Conservation (phyloP, 2,113 vertebrate species). For the Sigmodon hispidus region DNA sequence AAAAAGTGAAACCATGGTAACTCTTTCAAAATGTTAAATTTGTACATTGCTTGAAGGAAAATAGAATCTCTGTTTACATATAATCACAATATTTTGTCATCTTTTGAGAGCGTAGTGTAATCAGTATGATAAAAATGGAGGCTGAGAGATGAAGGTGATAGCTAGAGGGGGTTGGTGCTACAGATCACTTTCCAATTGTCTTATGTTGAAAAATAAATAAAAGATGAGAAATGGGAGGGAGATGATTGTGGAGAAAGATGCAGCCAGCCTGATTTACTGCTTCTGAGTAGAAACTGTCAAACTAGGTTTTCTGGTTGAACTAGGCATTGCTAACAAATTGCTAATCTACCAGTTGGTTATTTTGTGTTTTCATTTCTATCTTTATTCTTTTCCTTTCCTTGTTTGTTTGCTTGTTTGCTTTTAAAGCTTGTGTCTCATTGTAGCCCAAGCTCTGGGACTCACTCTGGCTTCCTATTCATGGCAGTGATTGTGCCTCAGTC, state of each 20-base stretch:
- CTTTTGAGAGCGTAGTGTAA: background rate
- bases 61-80: background rate
- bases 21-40: conserved; percentile 32
- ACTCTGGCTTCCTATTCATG: background rate
- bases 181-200: conserved; percentile 44
- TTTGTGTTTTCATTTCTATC: background rate
- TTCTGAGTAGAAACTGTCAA: conserved; percentile 56
- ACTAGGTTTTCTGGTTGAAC: conserved; percentile 77
- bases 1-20: conserved; percentile 16
- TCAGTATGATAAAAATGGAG: background rate
- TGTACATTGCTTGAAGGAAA: conserved; percentile 47
- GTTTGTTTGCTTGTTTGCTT: background rate
- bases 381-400: background rate
- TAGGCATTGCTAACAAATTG: conserved; percentile 43
- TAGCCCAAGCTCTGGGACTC: background rate
- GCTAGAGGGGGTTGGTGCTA: background rate
- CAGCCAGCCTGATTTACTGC: conserved; percentile 38
- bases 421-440: background rate
- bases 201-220: conserved; percentile 50
- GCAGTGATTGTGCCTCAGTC: background rate
- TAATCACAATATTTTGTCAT: conserved; percentile 50
- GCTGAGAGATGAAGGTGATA: background rate
- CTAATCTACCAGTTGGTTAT: conserved; percentile 52
- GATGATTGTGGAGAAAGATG: conserved; percentile 39
- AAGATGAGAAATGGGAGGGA: conserved; percentile 47